Evolutionary conservation across 2,888 invertebrate genomes (phyloP).

Genomic region (Andricus curvator): DNA sequence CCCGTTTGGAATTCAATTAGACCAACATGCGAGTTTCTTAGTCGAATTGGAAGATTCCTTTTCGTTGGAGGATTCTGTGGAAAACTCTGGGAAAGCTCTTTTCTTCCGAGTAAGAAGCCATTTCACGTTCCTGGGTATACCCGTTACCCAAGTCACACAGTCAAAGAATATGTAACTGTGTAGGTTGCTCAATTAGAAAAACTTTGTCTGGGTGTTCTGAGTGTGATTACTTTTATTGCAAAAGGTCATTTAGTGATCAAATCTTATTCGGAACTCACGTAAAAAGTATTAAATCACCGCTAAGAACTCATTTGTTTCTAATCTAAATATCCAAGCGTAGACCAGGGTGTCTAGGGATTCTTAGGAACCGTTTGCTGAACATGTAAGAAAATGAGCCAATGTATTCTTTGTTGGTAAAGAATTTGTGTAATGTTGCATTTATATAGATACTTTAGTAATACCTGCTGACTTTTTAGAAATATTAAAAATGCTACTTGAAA

Average conservation of each 20-base stretch:
- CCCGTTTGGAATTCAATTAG: conserved; percentile 70
- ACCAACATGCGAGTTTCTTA: conserved; percentile 67
- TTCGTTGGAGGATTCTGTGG: conserved; percentile 51
- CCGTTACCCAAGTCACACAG: conserved; percentile 55
- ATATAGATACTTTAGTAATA: no score
- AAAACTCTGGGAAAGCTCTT: conserved; percentile 52
- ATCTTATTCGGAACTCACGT: conserved; percentile 55
- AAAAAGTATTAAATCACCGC: conserved; percentile 64
- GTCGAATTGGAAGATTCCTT: conserved; percentile 67
- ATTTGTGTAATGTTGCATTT: no score
- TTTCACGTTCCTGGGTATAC: conserved; percentile 12
- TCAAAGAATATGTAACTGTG: conserved; percentile 26
- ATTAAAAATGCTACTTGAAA: no score
- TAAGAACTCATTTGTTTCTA: background rate
- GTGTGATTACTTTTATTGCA: conserved; percentile 64
- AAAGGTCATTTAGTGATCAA: conserved; percentile 56
- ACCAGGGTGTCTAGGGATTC: background rate
- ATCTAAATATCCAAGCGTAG: background rate
- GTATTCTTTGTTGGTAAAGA: no score
- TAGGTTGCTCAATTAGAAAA: conserved; percentile 59
- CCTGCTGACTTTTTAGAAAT: no score
- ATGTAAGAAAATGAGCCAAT: no score
- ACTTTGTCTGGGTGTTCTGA: conserved; percentile 47
- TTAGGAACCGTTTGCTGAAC: no score
- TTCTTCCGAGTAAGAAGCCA: conserved; percentile 31